Evolutionary conservation across 92 coral and sea anemone genomes (phyloP).

Genomic region (Paramuricea clavata): DNA sequence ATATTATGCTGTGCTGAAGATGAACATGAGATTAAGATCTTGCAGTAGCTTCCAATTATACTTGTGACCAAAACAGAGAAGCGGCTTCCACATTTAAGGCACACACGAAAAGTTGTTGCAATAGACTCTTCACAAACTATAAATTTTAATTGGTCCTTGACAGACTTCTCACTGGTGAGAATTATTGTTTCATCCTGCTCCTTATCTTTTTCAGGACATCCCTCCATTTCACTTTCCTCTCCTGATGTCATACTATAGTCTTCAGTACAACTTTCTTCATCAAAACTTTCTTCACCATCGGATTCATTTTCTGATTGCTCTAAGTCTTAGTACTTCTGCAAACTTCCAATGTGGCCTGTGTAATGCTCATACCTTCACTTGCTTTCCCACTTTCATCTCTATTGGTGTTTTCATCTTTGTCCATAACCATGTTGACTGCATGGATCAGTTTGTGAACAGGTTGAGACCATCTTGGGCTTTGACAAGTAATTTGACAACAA

Average conservation of each 20-base stretch:
- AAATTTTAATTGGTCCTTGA: constrained; percentile 34
- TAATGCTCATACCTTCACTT: constrained; percentile 20
- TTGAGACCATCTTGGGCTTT: constrained; percentile 27
- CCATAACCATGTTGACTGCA: neutral
- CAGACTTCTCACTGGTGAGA: constrained; percentile 21
- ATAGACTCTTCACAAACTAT: constrained; percentile 9
- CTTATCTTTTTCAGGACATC: neutral
- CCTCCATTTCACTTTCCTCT: constrained; percentile 16
- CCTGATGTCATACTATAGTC: neutral
- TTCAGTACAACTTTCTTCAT: neutral
- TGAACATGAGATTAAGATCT: constrained; percentile 37
- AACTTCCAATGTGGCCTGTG: neutral
- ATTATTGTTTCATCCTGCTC: neutral
- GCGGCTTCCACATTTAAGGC: constrained; percentile 7
- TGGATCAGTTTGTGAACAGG: constrained; percentile 27
- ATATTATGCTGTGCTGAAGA: constrained; percentile 37
- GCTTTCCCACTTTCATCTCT: neutral
- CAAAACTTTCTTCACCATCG: constrained; percentile 15
- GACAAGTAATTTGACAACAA: constrained; percentile 2
- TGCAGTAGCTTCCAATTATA: constrained; percentile 19
- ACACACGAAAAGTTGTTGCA: constrained; percentile 5
- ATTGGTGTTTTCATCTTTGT: neutral
- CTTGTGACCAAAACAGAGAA: neutral
- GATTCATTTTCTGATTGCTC: neutral
- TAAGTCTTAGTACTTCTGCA: neutral